Conservation (phyloP, 2,888 invertebrate species). For the Andrena trimmerana region DNA sequence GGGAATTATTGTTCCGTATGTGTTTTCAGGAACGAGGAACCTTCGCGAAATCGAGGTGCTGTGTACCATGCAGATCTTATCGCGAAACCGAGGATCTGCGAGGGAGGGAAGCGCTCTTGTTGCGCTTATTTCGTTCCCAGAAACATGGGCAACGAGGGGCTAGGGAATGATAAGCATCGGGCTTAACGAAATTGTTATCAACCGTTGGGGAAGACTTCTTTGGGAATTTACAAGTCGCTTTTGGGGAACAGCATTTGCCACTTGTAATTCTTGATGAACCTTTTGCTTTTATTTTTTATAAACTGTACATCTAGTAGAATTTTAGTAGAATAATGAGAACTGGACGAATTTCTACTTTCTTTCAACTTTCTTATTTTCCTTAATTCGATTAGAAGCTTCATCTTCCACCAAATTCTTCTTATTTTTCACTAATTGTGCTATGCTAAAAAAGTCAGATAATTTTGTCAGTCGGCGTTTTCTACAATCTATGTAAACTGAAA, state of each 20-base stretch:
- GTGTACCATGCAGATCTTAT: conserved; percentile 31
- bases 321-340: too few relatives aligned
- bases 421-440: too few relatives aligned
- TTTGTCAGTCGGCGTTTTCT: too few relatives aligned
- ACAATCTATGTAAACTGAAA: too few relatives aligned
- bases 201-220: background rate
- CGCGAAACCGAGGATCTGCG: conserved; percentile 26
- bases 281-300: too few relatives aligned
- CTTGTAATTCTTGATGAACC: too few relatives aligned
- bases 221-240: conserved; percentile 21
- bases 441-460: too few relatives aligned
- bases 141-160: conserved; percentile 23
- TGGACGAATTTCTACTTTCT: too few relatives aligned
- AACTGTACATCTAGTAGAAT: too few relatives aligned
- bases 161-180: conserved; percentile 30
- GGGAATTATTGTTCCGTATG: conserved; percentile 28
- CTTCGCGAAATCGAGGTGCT: conserved; percentile 17
- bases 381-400: too few relatives aligned
- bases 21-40: conserved; percentile 15
- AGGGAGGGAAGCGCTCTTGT: conserved; percentile 18
- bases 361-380: too few relatives aligned
- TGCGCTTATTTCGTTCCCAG: conserved; percentile 6
- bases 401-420: too few relatives aligned
- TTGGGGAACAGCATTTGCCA: conserved; percentile 1
- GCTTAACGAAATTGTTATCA: conserved; percentile 41